Percentiles rank a stretch among this genome's conserved stretches.
phyloP scores from a whole-genome alignment of 2,888 invertebrate genomes.

The Choreutis nemorana region DNA sequence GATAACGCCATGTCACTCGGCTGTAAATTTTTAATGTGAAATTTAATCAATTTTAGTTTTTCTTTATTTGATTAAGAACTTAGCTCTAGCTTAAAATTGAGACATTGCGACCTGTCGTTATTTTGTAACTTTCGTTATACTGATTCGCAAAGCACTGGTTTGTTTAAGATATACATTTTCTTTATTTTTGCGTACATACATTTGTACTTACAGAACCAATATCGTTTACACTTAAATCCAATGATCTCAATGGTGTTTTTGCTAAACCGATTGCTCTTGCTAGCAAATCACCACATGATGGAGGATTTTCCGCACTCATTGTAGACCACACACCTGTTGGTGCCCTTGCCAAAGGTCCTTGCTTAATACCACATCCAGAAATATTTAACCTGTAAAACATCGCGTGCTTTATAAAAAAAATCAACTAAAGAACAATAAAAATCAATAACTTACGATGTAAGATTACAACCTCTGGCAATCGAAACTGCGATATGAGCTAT shows the following conservation, averaged over 20 bases:
- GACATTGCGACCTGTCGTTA: too few species aligned
- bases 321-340: slow-evolving; percentile 60
- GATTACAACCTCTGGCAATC: slow-evolving; percentile 54
- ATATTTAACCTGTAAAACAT: slow-evolving; percentile 58
- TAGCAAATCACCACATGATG: slow-evolving; percentile 53
- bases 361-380: slow-evolving; percentile 55
- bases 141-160: too few species aligned
- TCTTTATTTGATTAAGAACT: neutral
- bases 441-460: slow-evolving; percentile 34
- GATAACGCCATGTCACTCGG: slow-evolving; percentile 43
- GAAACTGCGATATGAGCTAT: slow-evolving; percentile 51
- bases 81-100: neutral
- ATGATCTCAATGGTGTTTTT: slow-evolving; percentile 49
- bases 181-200: neutral
- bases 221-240: slow-evolving; percentile 57
- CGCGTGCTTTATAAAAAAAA: slow-evolving; percentile 5
- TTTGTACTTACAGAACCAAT: slow-evolving; percentile 49
- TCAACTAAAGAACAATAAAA: slow-evolving; percentile 1
- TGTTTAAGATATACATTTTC: neutral
- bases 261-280: slow-evolving; percentile 57
- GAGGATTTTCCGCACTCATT: slow-evolving; percentile 49
- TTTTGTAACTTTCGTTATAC: too few species aligned
- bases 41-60: neutral
- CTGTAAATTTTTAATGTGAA: slow-evolving; percentile 20
- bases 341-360: slow-evolving; percentile 38